Base-by-base conservation (phyloP, 2,797 vertebrate genomes). In the Melanotaenia trifasciata region DNA sequence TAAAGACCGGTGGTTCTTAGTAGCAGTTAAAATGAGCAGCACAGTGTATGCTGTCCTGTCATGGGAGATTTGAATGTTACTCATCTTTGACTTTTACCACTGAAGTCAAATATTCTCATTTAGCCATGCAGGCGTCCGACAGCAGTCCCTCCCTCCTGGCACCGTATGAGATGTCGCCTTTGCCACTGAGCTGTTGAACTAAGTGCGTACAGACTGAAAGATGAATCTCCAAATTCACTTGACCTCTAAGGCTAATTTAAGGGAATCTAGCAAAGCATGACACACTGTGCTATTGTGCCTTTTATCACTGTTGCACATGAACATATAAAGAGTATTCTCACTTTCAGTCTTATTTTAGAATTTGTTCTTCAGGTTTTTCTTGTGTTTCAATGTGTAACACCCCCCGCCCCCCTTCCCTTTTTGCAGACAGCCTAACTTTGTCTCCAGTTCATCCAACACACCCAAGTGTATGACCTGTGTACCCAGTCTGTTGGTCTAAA, bases 221-320 rank as follows among this genome's bases (percentile, higher is more conserved):
- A 65, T 50, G 47, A 73, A 78, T 69, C 78, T 61, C 38, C 56
- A 60, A 67, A 67, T 58, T 84, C 67, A 67, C 87, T 81, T 67
- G 72, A 86, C 78, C 78, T 81, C 83, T 67, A 70, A 76, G 4
- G 69, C 74, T 85, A 72, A 75, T 83, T 91, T 80, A 87, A 93
- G 89, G 84, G 84, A 92, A 90, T 84, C 84, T 76, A 87, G 84
- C 72, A 74, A 89, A 91, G 87, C 90, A 91, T 91, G 87, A 93
- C 89, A 90, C 89, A 92, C 91, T 93, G 92, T 93, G 92, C 92
- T 92, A 91, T 92, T 88, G 94, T 94, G 94, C 94, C 94, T 94
- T 94, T 92, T 87, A 90, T 94, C 91, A 92, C 86, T 87, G 84
- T 93, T 94, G 89, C 91, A 93, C 89, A 91, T 89, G 79, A 65